phyloP scores from a whole-genome alignment of 2,888 invertebrate species.

The Deroplatys truncata region DNA sequence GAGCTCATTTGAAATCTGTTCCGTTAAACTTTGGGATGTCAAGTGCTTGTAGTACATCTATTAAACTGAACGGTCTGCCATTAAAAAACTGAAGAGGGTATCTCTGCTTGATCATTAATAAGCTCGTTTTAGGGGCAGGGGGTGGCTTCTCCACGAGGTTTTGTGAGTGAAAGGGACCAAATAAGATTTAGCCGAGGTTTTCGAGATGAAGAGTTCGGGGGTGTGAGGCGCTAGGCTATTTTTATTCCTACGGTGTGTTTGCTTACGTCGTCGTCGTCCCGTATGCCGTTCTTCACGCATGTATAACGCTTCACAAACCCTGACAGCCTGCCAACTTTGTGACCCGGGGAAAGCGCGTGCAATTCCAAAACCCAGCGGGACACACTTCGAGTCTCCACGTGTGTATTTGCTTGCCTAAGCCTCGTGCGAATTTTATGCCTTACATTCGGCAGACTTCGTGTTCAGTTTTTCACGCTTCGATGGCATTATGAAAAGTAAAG shows the following conservation, averaged over 20 bases:
- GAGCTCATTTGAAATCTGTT: background rate
- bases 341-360: background rate
- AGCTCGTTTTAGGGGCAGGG: background rate
- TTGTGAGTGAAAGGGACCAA: background rate
- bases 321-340: background rate
- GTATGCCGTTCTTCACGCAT: background rate
- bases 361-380: background rate
- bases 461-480: no score
- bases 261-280: background rate
- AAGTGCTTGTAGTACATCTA: background rate
- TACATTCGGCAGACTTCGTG: no score
- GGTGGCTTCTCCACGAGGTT: background rate
- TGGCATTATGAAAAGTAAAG: no score
- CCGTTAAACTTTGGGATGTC: background rate
- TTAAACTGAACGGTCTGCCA: background rate
- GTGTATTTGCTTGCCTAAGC: background rate
- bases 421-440: no score
- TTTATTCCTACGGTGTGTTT: background rate
- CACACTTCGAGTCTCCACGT: background rate
- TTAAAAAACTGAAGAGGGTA: background rate
- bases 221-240: background rate
- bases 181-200: background rate
- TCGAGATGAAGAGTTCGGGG: background rate
- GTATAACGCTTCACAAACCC: background rate
- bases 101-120: background rate